Base-by-base conservation (phyloP, 2,113 vertebrate genomes). In the Cyprinodon variegatus region DNA sequence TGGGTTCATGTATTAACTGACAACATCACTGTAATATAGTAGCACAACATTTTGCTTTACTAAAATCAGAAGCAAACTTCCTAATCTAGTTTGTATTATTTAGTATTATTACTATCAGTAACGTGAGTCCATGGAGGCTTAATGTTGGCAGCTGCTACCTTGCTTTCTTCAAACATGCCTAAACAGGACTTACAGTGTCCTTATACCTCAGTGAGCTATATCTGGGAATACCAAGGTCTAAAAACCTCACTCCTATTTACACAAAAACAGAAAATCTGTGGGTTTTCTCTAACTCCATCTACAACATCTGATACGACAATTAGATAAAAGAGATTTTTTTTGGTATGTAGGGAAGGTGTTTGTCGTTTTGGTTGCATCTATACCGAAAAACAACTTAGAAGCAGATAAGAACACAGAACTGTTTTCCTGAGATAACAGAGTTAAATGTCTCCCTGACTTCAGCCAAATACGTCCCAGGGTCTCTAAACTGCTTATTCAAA, bases 381-480 rank as follows among this genome's bases (percentile, higher is more conserved):
- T 53, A 72, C 11, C 14, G 22, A 36, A 61, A 63, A 76, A 68
- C 11, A 68, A 57, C 64, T 65, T 36, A 45, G 63, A 64, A 67
- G 46, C 37, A 61, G 48, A 57, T 57, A 3, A 82, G 65, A 74
- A 41, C 43, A 50, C 41, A 29, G 53, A 76, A 60, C 39, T 79
- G 71, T 68, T 85, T 78, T 37, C 20, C 43, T 48, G 37, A 63
- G 68, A 88, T 71, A 87, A 84, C 43, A 46, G 8, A 66, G 66
- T 80, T 65, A 78, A 70, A 70, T 41, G 68, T 70, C 29, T 70
- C 69, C 9, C 39, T 22, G 68, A 46, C 40, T 75, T 60, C 68
- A 61, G 68, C 71, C 67, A 72, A 74, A 85, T 68, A 71, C 59
- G 60, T 82, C 78, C 61, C 80, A 61, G 63, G 17, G 70, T 86